Evolutionary conservation across 2,888 invertebrate species (phyloP), one percentile per base, ranked within the genome.

Genomic region (Gymnoscelis rufifasciata): DNA sequence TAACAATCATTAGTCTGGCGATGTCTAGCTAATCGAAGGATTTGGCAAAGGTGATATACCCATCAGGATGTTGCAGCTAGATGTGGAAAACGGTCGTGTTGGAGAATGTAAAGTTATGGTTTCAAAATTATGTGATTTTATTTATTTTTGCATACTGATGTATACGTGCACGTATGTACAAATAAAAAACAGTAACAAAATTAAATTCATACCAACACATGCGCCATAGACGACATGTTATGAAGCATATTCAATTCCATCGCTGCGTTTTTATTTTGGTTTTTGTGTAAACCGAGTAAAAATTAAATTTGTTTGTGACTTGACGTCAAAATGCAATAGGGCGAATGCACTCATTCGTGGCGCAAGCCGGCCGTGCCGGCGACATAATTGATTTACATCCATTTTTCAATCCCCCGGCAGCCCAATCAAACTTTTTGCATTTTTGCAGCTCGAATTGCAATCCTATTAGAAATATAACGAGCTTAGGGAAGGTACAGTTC

Each of bases 1-100:
- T 76, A 74, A 71, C 57, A 66, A 60, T 57, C 54, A 56, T 61
- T 51, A 58, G 69, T 72, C 66, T 71, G 66, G 61, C 61, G 58
- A 62, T 63, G 66, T 64, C 66, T 74, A 65, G 52, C 59, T 66
- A 71, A 71, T 67, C 56, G 59, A 59, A 60, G 23, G 61, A 60
- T 56, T 64, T 60, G 47, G 60, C 53, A 39, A 59, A 64, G 52
- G 57, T 60, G 38, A 43, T 51, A 37, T 36, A 38, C 47, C 52
- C 52, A 56, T 35, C 36, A 37, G 35, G n/a, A 43, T 49, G 48
- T 47, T 33, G 35, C 33, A 6, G 52, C 13, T 33, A 24, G 7
- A 19, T 11, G 6, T 10, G 15, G 10, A n/a, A 19, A 35, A 3
- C 19, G 10, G 35, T 7, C 19, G 7, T 19, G 6, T 6, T 19